Evolutionary conservation across 2,113 vertebrate genomes (phyloP).

Genomic region (Ictalurus punctatus): DNA sequence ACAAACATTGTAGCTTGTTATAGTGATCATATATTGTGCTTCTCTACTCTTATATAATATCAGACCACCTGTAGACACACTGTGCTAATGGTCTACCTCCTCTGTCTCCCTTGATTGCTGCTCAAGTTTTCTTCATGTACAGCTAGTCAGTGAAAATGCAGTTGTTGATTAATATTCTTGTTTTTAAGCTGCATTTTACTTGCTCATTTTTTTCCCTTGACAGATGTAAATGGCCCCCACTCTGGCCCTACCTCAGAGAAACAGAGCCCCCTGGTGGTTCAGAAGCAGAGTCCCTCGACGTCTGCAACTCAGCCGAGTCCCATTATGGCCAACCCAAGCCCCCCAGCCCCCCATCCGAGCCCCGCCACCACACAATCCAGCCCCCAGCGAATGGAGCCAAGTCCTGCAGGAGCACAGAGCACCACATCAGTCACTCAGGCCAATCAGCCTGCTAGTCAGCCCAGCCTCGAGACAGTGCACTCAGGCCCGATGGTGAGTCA

Average conservation of each 20-base stretch:
- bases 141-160: background rate
- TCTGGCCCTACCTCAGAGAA: constrained; percentile 94
- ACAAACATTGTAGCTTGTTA: background rate
- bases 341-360: constrained; percentile 61
- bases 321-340: constrained; percentile 54
- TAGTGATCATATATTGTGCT: background rate
- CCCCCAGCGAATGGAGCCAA: constrained; percentile 56
- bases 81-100: background rate
- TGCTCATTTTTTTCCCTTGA: background rate
- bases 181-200: background rate
- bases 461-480: constrained; percentile 50
- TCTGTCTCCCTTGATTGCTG: constrained; percentile 18
- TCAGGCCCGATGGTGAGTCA: constrained; percentile 64
- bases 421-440: constrained; percentile 62
- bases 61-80: background rate
- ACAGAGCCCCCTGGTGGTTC: constrained; percentile 96
- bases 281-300: constrained; percentile 85
- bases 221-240: constrained; percentile 87
- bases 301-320: constrained; percentile 73
- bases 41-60: background rate
- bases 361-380: constrained; percentile 62
- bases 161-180: background rate
- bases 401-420: constrained; percentile 59
- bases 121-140: background rate
- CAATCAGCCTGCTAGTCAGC: constrained; percentile 54